Evolutionary conservation across 2,888 invertebrate genomes (phyloP), one percentile per base, ranked within the genome.

Genomic region (Drosophila quinaria): DNA sequence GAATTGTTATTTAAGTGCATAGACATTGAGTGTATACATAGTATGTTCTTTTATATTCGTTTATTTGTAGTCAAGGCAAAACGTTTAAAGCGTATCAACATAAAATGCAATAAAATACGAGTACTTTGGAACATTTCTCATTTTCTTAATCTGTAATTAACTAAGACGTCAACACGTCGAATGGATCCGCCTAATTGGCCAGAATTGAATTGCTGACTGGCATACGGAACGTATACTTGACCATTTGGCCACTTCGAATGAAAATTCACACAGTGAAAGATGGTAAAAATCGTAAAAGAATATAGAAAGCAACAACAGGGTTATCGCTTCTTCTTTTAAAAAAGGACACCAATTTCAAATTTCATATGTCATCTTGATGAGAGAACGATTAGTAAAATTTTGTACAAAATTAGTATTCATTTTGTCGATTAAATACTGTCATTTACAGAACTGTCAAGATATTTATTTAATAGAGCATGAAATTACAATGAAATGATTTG

Each of bases 211-310:
- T 69, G 15, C 22, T 17, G 47, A 35, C 22, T 17, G 54, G 35
- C 47, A 62, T 9, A 55, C 31, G 55, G 6, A 51, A 39, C 78
- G 80, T 73, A 71, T 83, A 62, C 69, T 52, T 55, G 49, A 74
- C 44, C n/a, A 54, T 22, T 17, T 56, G 37, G 70, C 59, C 78
- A 86, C 91, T 91, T 90, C 91, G 82, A 88, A 91, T 91, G 91
- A 82, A 84, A 89, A 90, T 86, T 90, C 84, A 80, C 87, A 67
- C 87, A 78, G 89, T 87, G 90, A 91, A 90, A 91, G 91, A 91
- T 91, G 91, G 90, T 91, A 91, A 91, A 90, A 90, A 91, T 91
- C 91, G 85, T 85, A 90, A 91, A 91, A 87, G 71, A 89, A 90
- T 35, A 13, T 44, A 44, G 44, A 49, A 11, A 49, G 56, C 60